Percentiles rank a stretch among this genome's conserved stretches.
phyloP scores from a whole-genome alignment of 23 tunicate genomes.

The Trididemnum clinides region DNA sequence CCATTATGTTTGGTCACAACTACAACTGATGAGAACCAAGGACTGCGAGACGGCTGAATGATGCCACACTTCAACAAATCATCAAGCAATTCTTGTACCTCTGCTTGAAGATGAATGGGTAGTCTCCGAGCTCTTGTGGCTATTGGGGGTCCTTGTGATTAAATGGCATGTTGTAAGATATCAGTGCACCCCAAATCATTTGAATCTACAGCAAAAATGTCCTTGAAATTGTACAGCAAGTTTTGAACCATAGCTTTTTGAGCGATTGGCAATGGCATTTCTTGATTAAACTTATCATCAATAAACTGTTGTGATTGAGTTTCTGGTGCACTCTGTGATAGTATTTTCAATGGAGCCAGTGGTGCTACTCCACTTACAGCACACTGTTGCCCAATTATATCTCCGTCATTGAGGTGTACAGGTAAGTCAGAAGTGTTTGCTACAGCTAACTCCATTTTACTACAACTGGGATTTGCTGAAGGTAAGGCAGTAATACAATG shows the following conservation, averaged over 20 bases:
- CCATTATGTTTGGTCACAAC: slow-evolving; percentile 24
- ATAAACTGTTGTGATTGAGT: too few species aligned
- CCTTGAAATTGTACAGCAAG: too few species aligned
- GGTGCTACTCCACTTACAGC: background rate
- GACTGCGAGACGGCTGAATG: background rate
- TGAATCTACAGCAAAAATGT: too few species aligned
- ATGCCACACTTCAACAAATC: slow-evolving; percentile 1
- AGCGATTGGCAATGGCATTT: too few species aligned
- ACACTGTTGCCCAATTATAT: background rate
- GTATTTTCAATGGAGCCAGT: background rate
- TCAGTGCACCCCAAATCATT: too few species aligned
- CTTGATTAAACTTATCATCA: background rate
- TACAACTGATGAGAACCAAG: slow-evolving; percentile 10
- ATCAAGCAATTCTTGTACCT: background rate
- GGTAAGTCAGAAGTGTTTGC: background rate
- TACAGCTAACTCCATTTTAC: background rate
- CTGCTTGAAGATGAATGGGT: background rate
- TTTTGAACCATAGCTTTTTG: too few species aligned
- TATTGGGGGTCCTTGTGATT: background rate
- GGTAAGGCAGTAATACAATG: background rate
- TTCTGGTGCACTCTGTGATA: too few species aligned
- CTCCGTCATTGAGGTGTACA: background rate
- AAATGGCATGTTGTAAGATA: background rate
- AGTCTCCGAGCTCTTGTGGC: background rate
- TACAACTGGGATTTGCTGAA: background rate